Conservation (phyloP, 2,888 invertebrate species). For the Ceramica pisi region DNA sequence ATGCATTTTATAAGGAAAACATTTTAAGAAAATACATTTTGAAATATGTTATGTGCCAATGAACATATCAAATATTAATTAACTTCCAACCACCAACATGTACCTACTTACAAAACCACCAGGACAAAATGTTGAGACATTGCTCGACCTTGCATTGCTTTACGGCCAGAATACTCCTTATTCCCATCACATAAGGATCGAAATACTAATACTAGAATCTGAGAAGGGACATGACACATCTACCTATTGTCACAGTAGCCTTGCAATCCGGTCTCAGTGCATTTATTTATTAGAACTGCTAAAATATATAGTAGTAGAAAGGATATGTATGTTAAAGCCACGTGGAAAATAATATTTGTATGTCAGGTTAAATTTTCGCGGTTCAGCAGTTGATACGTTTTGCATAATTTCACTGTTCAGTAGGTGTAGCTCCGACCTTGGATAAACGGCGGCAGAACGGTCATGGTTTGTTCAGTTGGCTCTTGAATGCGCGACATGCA, state of each 20-base stretch:
- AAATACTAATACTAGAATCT: slow-evolving; percentile 13
- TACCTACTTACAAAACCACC: slow-evolving; percentile 17
- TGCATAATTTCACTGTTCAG: slow-evolving; percentile 77
- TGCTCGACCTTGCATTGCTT: slow-evolving; percentile 43
- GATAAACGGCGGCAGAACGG: slow-evolving; percentile 64
- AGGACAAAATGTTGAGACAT: slow-evolving; percentile 46
- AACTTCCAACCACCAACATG: not conserved
- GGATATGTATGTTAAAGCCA: not conserved
- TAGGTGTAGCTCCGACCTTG: slow-evolving; percentile 73
- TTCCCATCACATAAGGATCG: slow-evolving; percentile 34
- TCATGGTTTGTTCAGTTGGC: slow-evolving; percentile 79
- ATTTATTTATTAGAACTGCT: slow-evolving; percentile 23
- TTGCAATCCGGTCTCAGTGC: slow-evolving; percentile 47
- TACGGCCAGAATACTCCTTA: slow-evolving; percentile 42
- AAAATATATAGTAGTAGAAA: not conserved
- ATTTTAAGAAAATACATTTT: not conserved
- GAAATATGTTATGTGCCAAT: slow-evolving; percentile 3
- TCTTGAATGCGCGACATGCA: slow-evolving; percentile 83
- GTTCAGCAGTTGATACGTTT: slow-evolving; percentile 72
- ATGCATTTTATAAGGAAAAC: not conserved
- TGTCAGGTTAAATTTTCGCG: slow-evolving; percentile 70
- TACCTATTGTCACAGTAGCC: slow-evolving; percentile 65
- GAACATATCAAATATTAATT: slow-evolving; percentile 20
- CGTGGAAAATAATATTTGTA: slow-evolving; percentile 35
- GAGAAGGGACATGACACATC: slow-evolving; percentile 42